Evolutionary conservation across 2,888 invertebrate species (phyloP), one percentile per base, ranked within the genome.

Genomic region (Anoplius nigerrimus): DNA sequence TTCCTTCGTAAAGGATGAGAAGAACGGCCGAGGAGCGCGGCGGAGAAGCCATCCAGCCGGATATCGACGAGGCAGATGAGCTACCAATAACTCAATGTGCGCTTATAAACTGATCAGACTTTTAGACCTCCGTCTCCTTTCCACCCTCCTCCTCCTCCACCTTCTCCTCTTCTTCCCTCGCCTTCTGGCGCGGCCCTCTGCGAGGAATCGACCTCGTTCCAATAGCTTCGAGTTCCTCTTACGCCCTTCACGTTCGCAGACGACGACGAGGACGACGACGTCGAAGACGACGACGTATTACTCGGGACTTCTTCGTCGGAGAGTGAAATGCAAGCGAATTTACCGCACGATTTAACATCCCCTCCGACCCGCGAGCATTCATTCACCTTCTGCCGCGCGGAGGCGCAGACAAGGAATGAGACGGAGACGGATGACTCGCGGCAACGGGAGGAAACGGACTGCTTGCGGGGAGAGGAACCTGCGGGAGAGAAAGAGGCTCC

Each of bases 41-140:
- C 72, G 42, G 74, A 74, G 77, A 76, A 84, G 81, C 81, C 82
- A 83, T 84, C 80, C 82, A 83, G 79, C 72, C 80, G 82, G 82
- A 84, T 85, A 84, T 84, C 82, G 85, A 82, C 79, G 79, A 72
- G 80, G 82, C 79, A 83, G 85, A 85, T 85, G 85, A 85, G 84
- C 84, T 84, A 85, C 84, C 85, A 84, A 85, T 85, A 85, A 84
- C 84, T 85, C 85, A 84, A 84, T 84, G 85, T 83, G 82, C 84
- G 84, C 84, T 85, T 85, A 84, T 85, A 85, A 84, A 85, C 84
- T 84, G 85, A 84, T 84, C 85, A 85, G 84, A 85, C 84, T 82
- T 77, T 75, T 69, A 69, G 68, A 72, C 74, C 74, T 59, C 63
- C 72, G 57, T 57, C 55, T 22, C 43, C 48, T 52, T 62, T 46